A percentile compares a stretch with the other conserved stretches of the same genome.
These are phyloP conservation scores for Neosilurus hyrtlii DNA, from an alignment of 2,797 vertebrate genomes.

Conservation along the genomic window DNA sequence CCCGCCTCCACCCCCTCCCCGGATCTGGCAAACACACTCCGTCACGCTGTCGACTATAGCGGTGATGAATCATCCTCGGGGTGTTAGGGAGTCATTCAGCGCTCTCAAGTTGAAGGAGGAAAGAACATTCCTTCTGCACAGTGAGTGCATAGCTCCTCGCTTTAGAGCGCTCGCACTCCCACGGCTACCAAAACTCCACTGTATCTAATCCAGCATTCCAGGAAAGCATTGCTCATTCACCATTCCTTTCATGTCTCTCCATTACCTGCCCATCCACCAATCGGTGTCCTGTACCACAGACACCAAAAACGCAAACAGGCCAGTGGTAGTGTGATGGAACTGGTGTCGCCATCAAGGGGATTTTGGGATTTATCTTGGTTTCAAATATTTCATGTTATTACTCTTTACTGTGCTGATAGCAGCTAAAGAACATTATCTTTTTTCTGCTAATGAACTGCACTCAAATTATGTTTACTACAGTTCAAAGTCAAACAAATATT, in stretches of 20 bases:
- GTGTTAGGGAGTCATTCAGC: neutral
- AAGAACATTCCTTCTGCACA: slow-evolving; percentile 17
- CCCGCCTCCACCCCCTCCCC: neutral
- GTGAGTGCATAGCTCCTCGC: neutral
- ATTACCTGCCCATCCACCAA: neutral
- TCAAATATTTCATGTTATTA: neutral
- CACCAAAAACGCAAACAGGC: too few relatives aligned
- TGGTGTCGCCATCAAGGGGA: neutral
- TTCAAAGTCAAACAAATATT: neutral
- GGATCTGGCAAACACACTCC: neutral
- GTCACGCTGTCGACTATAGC: neutral
- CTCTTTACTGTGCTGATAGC: neutral
- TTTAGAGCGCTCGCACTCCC: neutral
- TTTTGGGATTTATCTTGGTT: neutral
- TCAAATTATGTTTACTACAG: neutral
- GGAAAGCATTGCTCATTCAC: neutral
- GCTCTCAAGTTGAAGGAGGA: neutral
- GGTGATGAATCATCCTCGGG: slow-evolving; percentile 15
- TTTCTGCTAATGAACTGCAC: neutral
- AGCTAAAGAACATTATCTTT: neutral
- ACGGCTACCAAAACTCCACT: neutral
- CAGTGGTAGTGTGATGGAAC: too few relatives aligned
- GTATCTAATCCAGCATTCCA: neutral
- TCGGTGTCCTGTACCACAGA: neutral
- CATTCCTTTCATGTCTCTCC: neutral